These are phyloP conservation scores for Myzus persicae DNA, from an alignment of 1,140 invertebrate genomes.

Conservation along the genomic window DNA sequence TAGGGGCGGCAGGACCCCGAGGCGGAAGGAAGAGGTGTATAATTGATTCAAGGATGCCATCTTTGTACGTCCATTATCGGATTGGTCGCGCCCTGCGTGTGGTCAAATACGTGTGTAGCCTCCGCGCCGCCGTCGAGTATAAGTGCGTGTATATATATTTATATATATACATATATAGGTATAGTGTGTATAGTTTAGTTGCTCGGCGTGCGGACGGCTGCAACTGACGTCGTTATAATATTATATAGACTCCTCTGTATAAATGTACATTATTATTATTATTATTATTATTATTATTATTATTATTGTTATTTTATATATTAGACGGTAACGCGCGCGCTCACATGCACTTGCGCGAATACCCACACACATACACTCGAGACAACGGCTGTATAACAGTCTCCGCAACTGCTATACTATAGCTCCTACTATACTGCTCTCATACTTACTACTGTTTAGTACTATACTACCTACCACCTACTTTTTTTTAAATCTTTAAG, in stretches of 20 bases:
- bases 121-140: neutral
- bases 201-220: neutral
- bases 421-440: neutral
- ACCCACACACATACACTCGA: neutral
- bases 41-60: conserved; percentile 58
- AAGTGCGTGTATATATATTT: too few species aligned
- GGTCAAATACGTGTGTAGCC: conserved; percentile 37
- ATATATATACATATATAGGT: neutral
- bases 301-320: neutral
- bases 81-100: conserved; percentile 58
- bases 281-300: too few species aligned
- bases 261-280: neutral
- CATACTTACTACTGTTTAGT: too few species aligned
- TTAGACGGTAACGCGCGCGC: neutral
- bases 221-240: conserved; percentile 17
- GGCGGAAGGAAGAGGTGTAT: conserved; percentile 58
- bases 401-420: neutral
- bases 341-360: neutral
- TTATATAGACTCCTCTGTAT: neutral
- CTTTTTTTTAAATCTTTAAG: too few species aligned
- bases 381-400: neutral
- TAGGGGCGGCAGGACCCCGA: conserved; percentile 8
- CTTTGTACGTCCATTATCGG: conserved; percentile 58
- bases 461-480: too few species aligned
- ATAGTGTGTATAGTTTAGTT: neutral